phyloP scores from a whole-genome alignment of 1,140 invertebrate species.

The Mycetomoellerius zeteki region DNA sequence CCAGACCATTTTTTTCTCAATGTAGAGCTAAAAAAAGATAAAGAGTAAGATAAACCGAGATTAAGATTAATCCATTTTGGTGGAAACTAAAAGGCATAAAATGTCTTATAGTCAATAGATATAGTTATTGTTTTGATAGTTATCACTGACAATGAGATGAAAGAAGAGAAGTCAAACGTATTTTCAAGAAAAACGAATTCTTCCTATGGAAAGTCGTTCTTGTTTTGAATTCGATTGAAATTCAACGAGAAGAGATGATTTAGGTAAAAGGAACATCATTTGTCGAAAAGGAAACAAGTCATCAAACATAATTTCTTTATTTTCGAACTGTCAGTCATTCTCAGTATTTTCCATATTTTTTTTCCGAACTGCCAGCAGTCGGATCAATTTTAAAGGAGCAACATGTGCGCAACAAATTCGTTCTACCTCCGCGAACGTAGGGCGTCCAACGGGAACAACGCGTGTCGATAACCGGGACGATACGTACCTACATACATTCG shows the following conservation, averaged over 20 bases:
- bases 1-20: no score
- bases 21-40: no score
- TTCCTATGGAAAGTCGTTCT: not conserved
- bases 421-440: constrained; percentile 42
- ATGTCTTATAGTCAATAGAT: no score
- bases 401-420: constrained; percentile 62
- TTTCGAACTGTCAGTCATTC: not conserved
- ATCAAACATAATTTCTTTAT: not conserved
- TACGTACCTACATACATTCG: constrained; percentile 46
- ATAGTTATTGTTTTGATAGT: no score
- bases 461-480: constrained; percentile 59
- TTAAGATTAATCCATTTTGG: no score
- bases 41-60: no score
- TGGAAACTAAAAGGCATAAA: no score
- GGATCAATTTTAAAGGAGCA: constrained; percentile 59
- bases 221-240: not conserved
- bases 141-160: not conserved
- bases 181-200: not conserved
- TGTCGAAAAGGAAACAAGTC: not conserved
- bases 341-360: constrained; percentile 22
- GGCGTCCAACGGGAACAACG: constrained; percentile 60
- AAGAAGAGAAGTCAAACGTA: not conserved
- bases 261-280: not conserved
- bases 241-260: not conserved
- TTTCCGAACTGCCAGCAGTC: not conserved